Evolutionary conservation across 37 sponge, comb jelly and placozoan species (phyloP).

Genomic region (Aplysina aerophoba): DNA sequence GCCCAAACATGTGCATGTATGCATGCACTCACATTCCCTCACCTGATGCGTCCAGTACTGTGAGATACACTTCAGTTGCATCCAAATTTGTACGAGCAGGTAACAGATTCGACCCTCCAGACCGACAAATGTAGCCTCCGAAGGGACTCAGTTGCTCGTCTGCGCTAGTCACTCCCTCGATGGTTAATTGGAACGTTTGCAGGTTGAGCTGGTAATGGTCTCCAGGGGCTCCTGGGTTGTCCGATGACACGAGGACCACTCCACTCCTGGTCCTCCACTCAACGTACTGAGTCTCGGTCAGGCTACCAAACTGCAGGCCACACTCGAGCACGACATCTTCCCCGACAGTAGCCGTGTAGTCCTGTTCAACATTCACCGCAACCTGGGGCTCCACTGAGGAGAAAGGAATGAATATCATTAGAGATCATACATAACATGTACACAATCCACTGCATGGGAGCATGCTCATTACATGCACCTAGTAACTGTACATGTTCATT

Average conservation of each 20-base stretch:
- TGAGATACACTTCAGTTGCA: neutral
- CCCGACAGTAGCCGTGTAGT: neutral
- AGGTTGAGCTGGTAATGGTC: neutral
- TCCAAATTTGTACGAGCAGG: neutral
- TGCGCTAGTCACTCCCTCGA: neutral
- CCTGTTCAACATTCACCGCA: neutral
- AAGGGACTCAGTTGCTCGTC: neutral
- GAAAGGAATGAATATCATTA: too few species aligned
- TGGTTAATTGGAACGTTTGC: conserved; percentile 22
- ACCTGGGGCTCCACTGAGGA: conserved; percentile 6
- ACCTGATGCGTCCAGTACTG: neutral
- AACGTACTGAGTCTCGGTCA: neutral
- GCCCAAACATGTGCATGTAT: neutral
- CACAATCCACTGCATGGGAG: too few species aligned
- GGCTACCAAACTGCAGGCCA: conserved; percentile 12
- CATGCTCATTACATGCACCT: too few species aligned
- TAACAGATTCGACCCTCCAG: neutral
- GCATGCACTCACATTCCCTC: neutral
- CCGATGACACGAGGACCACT: neutral
- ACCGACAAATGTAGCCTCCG: neutral
- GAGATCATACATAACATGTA: neutral
- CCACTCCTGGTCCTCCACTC: conserved; percentile 1
- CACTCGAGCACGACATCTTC: neutral
- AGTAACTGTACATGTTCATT: too few species aligned
- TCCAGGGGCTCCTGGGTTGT: neutral